Base-by-base conservation (phyloP, 2,888 invertebrate genomes). In the Tiliacea citrago region DNA sequence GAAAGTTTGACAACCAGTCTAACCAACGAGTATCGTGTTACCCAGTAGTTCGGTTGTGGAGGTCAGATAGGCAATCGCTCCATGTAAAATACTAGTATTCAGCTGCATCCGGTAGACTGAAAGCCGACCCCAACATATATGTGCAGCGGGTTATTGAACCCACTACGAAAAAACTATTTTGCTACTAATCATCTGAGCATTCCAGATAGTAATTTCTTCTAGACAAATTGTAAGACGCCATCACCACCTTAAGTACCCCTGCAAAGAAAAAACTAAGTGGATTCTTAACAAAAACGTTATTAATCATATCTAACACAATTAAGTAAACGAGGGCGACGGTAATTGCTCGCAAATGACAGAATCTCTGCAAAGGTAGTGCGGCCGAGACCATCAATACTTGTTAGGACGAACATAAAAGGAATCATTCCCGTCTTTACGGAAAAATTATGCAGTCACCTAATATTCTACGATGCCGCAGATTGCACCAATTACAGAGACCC, bases 291-390 rank as follows among this genome's bases (percentile, higher is more conserved):
- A 90, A 90, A 90, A 89, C 81, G 88, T 88, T 89, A 92, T 92
- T 90, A 91, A 93, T 92, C 90, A 92, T 90, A 92, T 91, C 89
- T 86, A 86, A 88, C 88, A 90, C 90, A 93, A 92, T 93, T 93
- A 91, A 92, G 87, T 89, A 91, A 91, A 91, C 81, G 91, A 90
- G 92, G 89, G 89, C 89, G 88, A 86, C 89, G 88, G 81, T 93
- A 94, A 94, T 94, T 94, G 92, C 91, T 91, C 88, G 90, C 91
- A 93, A 94, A 94, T 94, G 93, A 94, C 91, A 92, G 91, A 91
- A 91, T 91, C 92, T 89, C 87, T 84, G 87, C 85, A 79, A 85
- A 82, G 83, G 91, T 90, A 89, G 89, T 88, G 86, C 86, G 86
- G 85, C 82, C 75, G 84, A 84, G 83, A 87, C 90, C 93, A 94